Conservation (phyloP, 1,140 invertebrate species). For the Drosophila triauraria region DNA sequence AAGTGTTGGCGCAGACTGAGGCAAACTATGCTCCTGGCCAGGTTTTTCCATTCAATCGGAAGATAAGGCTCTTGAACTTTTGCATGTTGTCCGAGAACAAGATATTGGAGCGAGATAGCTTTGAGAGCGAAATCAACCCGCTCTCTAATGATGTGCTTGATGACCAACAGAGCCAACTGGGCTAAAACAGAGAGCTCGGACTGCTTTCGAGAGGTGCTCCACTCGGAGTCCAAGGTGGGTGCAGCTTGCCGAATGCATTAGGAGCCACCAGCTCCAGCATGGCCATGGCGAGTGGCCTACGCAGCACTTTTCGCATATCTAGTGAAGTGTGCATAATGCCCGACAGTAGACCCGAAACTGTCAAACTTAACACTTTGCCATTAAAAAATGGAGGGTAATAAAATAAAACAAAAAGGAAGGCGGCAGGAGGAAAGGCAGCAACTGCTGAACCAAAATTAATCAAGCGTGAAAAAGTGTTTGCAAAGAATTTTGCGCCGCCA, state of each 20-base stretch:
- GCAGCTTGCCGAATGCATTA: constrained; percentile 33
- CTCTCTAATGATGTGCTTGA: constrained; percentile 49
- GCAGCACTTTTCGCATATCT: constrained; percentile 48
- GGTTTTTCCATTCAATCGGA: constrained; percentile 58
- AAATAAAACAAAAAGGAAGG: constrained; percentile 58
- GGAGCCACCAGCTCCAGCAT: constrained; percentile 12
- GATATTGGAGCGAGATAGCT: background rate
- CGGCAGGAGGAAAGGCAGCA: constrained; percentile 11
- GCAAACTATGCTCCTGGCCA: constrained; percentile 12
- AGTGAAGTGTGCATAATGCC: constrained; percentile 74
- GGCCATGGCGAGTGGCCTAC: constrained; percentile 13
- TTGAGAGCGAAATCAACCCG: background rate
- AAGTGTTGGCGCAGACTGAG: background rate
- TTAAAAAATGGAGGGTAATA: constrained; percentile 73
- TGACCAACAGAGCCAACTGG: constrained; percentile 29
- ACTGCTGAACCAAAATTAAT: constrained; percentile 64
- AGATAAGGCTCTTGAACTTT: constrained; percentile 45
- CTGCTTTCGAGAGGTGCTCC: constrained; percentile 7
- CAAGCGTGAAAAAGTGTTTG: constrained; percentile 76
- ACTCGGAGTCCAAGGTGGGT: background rate
- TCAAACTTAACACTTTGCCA: constrained; percentile 79
- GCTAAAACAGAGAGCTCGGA: background rate
- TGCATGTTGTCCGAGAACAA: background rate
- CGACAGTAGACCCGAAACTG: constrained; percentile 59
- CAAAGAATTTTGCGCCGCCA: constrained; percentile 75